These are phyloP conservation scores for Caenorhabditis wallacei DNA, from an alignment of 2,888 invertebrate species.

Conservation along the genomic window DNA sequence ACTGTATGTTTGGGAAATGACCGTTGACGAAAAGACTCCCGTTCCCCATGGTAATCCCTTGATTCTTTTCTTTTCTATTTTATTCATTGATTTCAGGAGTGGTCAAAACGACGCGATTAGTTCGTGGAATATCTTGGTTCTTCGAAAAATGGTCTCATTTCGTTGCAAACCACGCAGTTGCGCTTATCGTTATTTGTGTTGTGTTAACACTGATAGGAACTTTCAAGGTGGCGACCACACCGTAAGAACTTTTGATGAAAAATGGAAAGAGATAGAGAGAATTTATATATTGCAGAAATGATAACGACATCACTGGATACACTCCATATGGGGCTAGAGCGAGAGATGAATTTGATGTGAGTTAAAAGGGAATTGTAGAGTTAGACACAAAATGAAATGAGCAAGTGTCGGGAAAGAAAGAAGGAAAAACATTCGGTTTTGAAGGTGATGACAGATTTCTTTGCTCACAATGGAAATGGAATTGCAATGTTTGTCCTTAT, in stretches of 20 bases:
- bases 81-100: conserved; percentile 39
- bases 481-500: conserved; percentile 77
- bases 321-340: conserved; percentile 79
- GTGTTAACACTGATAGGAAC: conserved; percentile 76
- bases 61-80: background rate
- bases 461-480: conserved; percentile 72
- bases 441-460: conserved; percentile 67
- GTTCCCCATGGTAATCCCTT: conserved; percentile 18
- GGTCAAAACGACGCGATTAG: conserved; percentile 65
- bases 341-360: conserved; percentile 69
- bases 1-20: conserved; percentile 51
- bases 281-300: conserved; percentile 50
- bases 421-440: background rate
- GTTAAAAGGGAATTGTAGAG: background rate
- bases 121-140: conserved; percentile 69
- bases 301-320: conserved; percentile 77
- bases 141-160: conserved; percentile 76
- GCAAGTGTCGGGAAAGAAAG: no score
- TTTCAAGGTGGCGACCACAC: conserved; percentile 74
- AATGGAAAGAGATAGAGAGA: background rate
- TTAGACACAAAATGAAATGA: no score
- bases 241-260: conserved; percentile 52
- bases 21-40: conserved; percentile 37
- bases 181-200: conserved; percentile 75
- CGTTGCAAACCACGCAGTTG: conserved; percentile 74